phyloP scores from a whole-genome alignment of 2,113 vertebrate genomes.

The Proteles cristata region DNA sequence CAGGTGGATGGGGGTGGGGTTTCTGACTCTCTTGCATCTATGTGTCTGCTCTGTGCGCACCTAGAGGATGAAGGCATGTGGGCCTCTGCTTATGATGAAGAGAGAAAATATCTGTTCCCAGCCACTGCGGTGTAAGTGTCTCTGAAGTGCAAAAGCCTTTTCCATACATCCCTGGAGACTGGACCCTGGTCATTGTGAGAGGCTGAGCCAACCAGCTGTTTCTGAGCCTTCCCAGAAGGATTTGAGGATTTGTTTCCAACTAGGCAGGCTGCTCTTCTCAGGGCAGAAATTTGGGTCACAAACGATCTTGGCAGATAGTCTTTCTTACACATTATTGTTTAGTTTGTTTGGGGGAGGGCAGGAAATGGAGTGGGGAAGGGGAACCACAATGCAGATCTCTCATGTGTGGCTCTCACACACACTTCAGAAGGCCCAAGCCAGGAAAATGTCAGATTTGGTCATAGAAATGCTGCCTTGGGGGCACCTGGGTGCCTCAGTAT shows the following conservation, averaged over 20 bases:
- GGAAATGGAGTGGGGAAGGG: neutral
- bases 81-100: neutral
- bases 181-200: slow-evolving; percentile 23
- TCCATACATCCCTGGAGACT: slow-evolving; percentile 36
- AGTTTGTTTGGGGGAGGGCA: slow-evolving; percentile 31
- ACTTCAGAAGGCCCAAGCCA: neutral
- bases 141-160: slow-evolving; percentile 39
- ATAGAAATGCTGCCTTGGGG: neutral
- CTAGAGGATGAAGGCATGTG: neutral
- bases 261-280: slow-evolving; percentile 63
- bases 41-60: neutral
- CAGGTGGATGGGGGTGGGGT: neutral
- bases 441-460: slow-evolving; percentile 23
- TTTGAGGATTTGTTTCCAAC: slow-evolving; percentile 55
- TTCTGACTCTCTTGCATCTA: neutral
- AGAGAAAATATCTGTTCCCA: slow-evolving; percentile 7
- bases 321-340: slow-evolving; percentile 62
- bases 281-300: slow-evolving; percentile 76
- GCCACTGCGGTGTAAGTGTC: neutral
- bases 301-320: slow-evolving; percentile 62
- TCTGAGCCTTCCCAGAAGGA: slow-evolving; percentile 52
- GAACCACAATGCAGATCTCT: neutral
- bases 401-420: neutral
- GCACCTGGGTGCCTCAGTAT: too few relatives aligned
- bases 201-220: slow-evolving; percentile 66